These are phyloP conservation scores for Esox masquinongy DNA, from an alignment of 2,797 vertebrate species.

Conservation along the genomic window DNA sequence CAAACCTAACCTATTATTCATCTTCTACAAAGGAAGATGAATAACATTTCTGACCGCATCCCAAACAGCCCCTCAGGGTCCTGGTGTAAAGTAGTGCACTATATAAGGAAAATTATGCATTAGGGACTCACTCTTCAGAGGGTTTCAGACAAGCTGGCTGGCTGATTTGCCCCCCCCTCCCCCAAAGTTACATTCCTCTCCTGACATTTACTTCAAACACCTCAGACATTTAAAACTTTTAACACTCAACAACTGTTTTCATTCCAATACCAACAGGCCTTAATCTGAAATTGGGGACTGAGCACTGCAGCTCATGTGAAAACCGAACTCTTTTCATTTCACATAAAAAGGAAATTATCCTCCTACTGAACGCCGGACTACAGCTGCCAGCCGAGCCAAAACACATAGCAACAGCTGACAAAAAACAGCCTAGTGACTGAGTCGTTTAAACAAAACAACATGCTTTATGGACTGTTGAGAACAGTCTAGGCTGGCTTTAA, in stretches of 20 bases:
- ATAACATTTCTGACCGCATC: background rate
- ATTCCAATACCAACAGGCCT: slow-evolving; percentile 10
- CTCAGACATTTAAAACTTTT: background rate
- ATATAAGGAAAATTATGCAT: background rate
- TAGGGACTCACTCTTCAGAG: background rate
- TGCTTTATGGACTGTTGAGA: background rate
- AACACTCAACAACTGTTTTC: slow-evolving; percentile 3
- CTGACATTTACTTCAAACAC: slow-evolving; percentile 4
- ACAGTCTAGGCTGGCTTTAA: background rate
- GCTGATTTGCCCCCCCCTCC: too few relatives aligned
- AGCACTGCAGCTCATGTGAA: background rate
- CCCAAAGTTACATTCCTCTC: background rate
- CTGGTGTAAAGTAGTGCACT: background rate
- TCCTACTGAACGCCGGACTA: background rate
- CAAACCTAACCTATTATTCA: too few relatives aligned
- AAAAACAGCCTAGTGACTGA: background rate
- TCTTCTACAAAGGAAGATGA: background rate
- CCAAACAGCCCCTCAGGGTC: background rate
- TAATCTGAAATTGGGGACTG: background rate
- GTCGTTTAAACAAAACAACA: background rate
- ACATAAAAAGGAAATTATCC: background rate
- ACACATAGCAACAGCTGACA: slow-evolving; percentile 1
- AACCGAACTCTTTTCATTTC: background rate
- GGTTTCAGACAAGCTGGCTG: background rate
- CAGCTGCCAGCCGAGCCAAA: background rate